Evolutionary conservation across 2,797 vertebrate genomes (phyloP), one percentile per base, ranked within the genome.

Genomic region (Crocodylus rhombifer): DNA sequence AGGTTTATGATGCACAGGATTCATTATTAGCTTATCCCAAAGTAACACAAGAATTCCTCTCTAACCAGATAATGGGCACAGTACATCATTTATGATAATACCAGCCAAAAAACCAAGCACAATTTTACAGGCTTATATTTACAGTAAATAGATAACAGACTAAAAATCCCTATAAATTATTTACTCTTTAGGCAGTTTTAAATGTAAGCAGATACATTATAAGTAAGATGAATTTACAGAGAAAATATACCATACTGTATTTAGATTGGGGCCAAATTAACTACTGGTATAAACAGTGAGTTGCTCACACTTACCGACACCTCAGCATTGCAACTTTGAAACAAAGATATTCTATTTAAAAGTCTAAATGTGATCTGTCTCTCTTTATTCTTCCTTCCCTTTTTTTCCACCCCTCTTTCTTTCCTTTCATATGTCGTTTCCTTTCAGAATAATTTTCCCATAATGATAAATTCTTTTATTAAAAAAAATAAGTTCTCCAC

Each of bases 21-120:
- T 88, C 84, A 78, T 88, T 94, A 90, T 94, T 95, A 95, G 21
- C 78, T 96, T 93, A 87, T 17, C 88, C 93, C 69, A 80, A 92
- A 96, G 95, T 93, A 96, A 94, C n/a, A 92, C 92, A 91, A 94
- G 92, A 96, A 95, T 95, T 95, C 88, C 88, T 91, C 76, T 81
- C 91, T 77, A 94, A 90, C 82, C 91, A 89, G 88, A 82, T 82
- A 92, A 92, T 89, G 95, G 82, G 78, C 92, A 80, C 73, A 95
- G 82, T 1, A 42, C 92, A 94, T 94, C 84, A 86, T 88, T 94
- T 90, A 25, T 77, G 0, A 1, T 23, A 14, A 80, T 87, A 82
- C 88, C 86, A 96, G 92, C 94, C 94, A 96, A 95, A 95, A 96
- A 76, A 67, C 23, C 73, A 51, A 87, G 64, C 61, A 28, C 58